Evolutionary conservation across 2,888 invertebrate species (phyloP).

Genomic region (Physocephala rufipes): DNA sequence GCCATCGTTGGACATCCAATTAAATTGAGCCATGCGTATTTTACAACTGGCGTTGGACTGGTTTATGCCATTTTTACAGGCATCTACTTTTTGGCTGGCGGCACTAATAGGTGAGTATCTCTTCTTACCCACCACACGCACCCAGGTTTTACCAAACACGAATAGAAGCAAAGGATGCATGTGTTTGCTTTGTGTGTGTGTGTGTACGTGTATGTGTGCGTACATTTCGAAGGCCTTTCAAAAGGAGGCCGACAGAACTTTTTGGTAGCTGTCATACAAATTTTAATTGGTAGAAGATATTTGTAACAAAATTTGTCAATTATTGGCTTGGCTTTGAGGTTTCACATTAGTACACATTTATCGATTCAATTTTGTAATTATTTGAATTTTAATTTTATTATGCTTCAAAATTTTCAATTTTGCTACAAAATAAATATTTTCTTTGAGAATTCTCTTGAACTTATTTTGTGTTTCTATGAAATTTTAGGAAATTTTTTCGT

Average conservation of each 20-base stretch:
- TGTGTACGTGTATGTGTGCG: neutral
- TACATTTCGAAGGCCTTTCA: neutral
- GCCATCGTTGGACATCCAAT: conserved; percentile 77
- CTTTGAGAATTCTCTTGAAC: too few species aligned
- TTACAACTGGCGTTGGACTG: conserved; percentile 71
- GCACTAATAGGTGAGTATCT: conserved; percentile 71
- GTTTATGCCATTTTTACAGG: conserved; percentile 76
- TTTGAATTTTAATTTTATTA: neutral
- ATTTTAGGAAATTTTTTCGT: too few species aligned
- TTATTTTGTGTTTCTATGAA: too few species aligned
- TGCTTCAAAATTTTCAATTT: neutral
- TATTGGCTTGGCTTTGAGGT: too few species aligned
- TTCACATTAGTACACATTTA: too few species aligned
- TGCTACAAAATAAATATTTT: too few species aligned
- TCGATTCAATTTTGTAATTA: neutral
- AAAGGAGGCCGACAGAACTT: too few species aligned
- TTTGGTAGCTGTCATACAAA: neutral
- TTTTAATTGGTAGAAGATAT: too few species aligned
- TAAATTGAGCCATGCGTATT: conserved; percentile 68
- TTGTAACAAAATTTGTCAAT: too few species aligned
- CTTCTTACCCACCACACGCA: neutral
- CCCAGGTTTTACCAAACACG: neutral
- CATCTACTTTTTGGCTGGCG: conserved; percentile 78
- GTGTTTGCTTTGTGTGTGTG: neutral
- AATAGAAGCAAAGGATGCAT: neutral